Evolutionary conservation across 2,888 invertebrate genomes (phyloP), one percentile per base, ranked within the genome.

Genomic region (Agrotis clavis): DNA sequence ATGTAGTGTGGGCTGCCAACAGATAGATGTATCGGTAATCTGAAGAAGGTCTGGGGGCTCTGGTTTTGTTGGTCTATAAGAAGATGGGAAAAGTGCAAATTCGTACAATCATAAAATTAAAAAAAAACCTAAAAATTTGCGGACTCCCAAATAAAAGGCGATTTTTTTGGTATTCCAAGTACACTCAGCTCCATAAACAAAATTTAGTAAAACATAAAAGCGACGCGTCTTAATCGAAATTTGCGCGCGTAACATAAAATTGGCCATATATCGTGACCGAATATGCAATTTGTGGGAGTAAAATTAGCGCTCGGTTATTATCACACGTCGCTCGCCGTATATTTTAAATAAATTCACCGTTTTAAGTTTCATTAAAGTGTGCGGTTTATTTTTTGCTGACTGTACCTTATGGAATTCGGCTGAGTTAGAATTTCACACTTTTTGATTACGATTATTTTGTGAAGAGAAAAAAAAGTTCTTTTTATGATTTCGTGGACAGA

Each of bases 251-350:
- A 71, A 73, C 80, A 77, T 73, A 72, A 83, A 83, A 85, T 82
- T 74, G 83, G 63, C 73, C 83, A 73, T 88, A 87, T 82, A 82
- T 88, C 86, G 81, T 73, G 77, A 84, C 74, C 81, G 30, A 88
- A 87, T 87, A 82, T 79, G 86, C 88, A 90, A 89, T 90, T 91
- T 86, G 77, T 71, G 76, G 41, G 77, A 78, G 81, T 87, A 86
- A 90, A 91, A 91, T 92, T 92, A 90, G 87, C 89, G 82, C 84
- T 83, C 81, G 68, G 71, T 79, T 82, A 81, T 74, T 83, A 73
- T 41, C 54, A 75, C 59, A 56, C 63, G 65, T 67, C 74, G 67
- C 57, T 74, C 30, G 9, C 35, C 16, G 41, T 48, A 45, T 21
- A 69, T 59, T 67, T 48, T 11, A 41, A 64, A 64, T 48, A 70